A percentile compares a stretch with the other conserved stretches of the same genome.
Evolutionary conservation across 2,797 vertebrate species (phyloP).

Genomic region (Rhinatrema bivittatum): DNA sequence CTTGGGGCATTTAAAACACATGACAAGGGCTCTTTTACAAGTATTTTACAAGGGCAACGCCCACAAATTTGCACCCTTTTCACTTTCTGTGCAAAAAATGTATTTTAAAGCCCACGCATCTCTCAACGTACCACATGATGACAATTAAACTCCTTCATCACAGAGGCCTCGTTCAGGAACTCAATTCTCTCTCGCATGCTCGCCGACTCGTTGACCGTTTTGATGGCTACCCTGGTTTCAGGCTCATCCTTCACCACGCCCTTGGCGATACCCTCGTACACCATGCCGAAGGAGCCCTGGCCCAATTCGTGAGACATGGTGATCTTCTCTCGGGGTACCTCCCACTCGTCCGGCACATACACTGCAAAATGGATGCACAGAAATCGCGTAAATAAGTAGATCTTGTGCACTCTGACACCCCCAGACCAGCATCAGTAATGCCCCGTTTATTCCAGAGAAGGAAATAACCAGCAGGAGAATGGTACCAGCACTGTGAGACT

Average conservation of each 20-base stretch:
- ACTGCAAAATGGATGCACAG: slow-evolving; percentile 50
- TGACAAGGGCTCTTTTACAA: too few relatives aligned
- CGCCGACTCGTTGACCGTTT: slow-evolving; percentile 92
- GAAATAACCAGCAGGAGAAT: too few relatives aligned
- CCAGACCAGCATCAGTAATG: not conserved
- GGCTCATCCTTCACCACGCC: slow-evolving; percentile 92
- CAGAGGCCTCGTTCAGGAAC: slow-evolving; percentile 94
- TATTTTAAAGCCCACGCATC: too few relatives aligned
- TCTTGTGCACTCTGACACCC: not conserved
- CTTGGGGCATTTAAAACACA: too few relatives aligned
- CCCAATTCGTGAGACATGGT: slow-evolving; percentile 89
- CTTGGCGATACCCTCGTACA: slow-evolving; percentile 92
- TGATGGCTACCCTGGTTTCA: slow-evolving; percentile 91
- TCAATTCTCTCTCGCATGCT: slow-evolving; percentile 96
- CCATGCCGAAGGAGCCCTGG: slow-evolving; percentile 97
- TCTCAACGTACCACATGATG: slow-evolving; percentile 91
- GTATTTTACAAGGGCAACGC: too few relatives aligned
- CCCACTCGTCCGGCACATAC: slow-evolving; percentile 95
- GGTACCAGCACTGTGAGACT: too few relatives aligned
- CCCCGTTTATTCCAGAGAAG: too few relatives aligned
- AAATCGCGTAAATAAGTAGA: not conserved
- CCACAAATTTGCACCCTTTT: fast-evolving
- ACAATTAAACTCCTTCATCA: slow-evolving; percentile 99
- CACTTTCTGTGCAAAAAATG: fast-evolving
- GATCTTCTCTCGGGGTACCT: slow-evolving; percentile 94